Evolutionary conservation across 2,797 vertebrate species (phyloP).

Genomic region (Smutsia temminckii): DNA sequence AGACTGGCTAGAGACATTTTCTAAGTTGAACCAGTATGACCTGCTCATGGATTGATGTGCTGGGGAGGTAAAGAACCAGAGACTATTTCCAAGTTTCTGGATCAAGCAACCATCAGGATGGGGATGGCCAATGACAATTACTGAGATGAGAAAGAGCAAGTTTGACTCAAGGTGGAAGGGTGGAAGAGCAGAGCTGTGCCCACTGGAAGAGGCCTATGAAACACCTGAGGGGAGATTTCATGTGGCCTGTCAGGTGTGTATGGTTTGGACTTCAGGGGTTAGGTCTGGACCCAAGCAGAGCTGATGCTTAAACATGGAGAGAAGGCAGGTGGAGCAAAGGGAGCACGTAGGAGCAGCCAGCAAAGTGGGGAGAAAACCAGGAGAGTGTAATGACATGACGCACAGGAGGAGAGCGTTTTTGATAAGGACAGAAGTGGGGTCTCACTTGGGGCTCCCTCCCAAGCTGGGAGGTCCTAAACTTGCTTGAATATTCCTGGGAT

Average conservation of each 20-base stretch:
- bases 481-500: neutral
- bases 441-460: neutral
- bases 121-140: too few relatives aligned
- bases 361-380: neutral
- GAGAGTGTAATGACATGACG: neutral
- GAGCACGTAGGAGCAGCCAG: neutral
- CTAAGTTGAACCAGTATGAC: neutral
- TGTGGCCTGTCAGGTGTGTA: neutral
- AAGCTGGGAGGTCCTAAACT: neutral
- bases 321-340: neutral
- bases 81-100: neutral
- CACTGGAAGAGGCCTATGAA: neutral
- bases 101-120: neutral
- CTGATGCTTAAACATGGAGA: neutral
- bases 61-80: neutral
- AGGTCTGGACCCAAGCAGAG: neutral
- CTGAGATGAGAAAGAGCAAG: neutral
- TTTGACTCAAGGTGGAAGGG: neutral
- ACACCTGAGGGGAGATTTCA: neutral
- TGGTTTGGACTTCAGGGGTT: neutral
- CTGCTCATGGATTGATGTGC: neutral
- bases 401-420: rapidly evolving
- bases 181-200: neutral
- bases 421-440: neutral
- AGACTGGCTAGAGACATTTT: neutral